These are phyloP conservation scores for Microchirus variegatus DNA, from an alignment of 2,797 vertebrate genomes.

Conservation along the genomic window DNA sequence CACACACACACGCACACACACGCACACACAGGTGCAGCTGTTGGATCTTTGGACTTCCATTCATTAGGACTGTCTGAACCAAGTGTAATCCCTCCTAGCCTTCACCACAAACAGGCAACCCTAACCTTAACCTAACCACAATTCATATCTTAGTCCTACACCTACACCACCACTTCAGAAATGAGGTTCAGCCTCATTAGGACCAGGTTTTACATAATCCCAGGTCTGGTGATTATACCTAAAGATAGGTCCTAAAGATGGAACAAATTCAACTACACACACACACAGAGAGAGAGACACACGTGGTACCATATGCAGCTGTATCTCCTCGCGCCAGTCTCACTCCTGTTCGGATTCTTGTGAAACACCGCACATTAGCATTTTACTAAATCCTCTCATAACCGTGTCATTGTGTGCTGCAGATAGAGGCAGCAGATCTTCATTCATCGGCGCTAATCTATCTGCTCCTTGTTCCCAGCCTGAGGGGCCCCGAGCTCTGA, in stretches of 20 bases:
- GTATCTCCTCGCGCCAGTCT: constrained; percentile 44
- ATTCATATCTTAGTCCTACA: too few species aligned
- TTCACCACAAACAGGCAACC: too few species aligned
- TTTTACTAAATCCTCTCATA: constrained; percentile 68
- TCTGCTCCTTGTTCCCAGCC: constrained; percentile 73
- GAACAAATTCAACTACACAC: too few species aligned
- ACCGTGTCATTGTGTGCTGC: constrained; percentile 69
- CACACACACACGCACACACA: constrained; percentile 13
- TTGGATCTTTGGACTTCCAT: too few species aligned
- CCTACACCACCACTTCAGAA: too few species aligned
- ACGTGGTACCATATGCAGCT: constrained; percentile 27
- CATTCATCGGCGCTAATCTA: constrained; percentile 76
- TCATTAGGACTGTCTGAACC: too few species aligned
- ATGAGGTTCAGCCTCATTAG: too few species aligned
- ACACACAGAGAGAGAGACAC: neutral
- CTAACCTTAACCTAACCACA: too few species aligned
- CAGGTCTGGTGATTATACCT: too few species aligned
- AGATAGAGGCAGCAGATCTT: constrained; percentile 72
- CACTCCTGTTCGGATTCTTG: constrained; percentile 40
- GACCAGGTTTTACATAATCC: too few species aligned
- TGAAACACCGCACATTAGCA: constrained; percentile 70
- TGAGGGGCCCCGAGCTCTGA: constrained; percentile 60
- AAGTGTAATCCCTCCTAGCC: too few species aligned
- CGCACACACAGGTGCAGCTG: constrained; percentile 6
- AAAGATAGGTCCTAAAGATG: too few species aligned